Evolutionary conservation across 2,888 invertebrate species (phyloP).

Genomic region (Tinea trinotella): DNA sequence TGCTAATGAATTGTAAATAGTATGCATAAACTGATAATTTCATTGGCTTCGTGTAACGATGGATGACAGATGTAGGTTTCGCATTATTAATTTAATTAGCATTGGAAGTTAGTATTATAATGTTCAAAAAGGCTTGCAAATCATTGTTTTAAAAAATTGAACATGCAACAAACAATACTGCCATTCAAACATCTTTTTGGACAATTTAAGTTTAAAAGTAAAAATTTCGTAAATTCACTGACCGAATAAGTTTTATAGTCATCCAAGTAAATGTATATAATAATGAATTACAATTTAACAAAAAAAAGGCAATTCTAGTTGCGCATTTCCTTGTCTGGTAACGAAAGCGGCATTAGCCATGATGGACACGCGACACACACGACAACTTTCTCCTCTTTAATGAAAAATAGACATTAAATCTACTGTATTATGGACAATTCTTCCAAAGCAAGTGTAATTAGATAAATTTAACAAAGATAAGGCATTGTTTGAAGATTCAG

Average conservation of each 20-base stretch:
- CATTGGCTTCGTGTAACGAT: background rate
- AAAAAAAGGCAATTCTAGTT: slow-evolving; percentile 27
- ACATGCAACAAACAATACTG: background rate
- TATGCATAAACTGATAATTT: slow-evolving; percentile 2
- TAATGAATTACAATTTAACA: slow-evolving; percentile 1
- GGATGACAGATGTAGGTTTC: background rate
- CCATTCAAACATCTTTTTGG: background rate
- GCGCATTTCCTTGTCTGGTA: slow-evolving; percentile 53
- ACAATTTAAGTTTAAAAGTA: background rate
- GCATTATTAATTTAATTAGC: background rate
- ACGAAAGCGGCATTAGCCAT: slow-evolving; percentile 62
- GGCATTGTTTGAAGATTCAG: background rate
- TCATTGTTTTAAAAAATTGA: background rate
- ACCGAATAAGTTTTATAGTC: slow-evolving; percentile 11
- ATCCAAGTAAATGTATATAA: background rate
- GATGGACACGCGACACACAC: slow-evolving; percentile 53
- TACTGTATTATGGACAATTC: slow-evolving; percentile 46
- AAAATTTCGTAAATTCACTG: slow-evolving; percentile 18
- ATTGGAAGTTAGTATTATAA: background rate
- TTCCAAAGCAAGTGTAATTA: slow-evolving; percentile 32
- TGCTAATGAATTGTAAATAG: background rate
- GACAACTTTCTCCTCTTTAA: slow-evolving; percentile 64
- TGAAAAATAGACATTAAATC: slow-evolving; percentile 58
- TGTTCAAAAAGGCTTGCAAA: background rate
- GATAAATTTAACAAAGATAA: background rate